A percentile compares a stretch with the other conserved stretches of the same genome.
Evolutionary conservation across 1,140 invertebrate species (phyloP).

Genomic region (Drosophila tsacasi): DNA sequence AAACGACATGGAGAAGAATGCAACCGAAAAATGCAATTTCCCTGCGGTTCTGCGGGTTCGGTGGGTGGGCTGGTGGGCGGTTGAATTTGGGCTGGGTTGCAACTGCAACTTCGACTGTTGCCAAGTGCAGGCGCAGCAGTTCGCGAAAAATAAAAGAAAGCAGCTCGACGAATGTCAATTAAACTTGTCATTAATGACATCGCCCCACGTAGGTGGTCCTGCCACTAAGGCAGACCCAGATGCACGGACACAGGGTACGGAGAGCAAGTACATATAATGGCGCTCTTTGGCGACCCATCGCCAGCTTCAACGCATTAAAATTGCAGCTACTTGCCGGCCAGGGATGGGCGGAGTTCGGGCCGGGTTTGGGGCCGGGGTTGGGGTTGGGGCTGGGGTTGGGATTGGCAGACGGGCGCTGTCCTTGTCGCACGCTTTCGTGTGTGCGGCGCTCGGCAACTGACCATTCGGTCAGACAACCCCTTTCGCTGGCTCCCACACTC

Average conservation of each 20-base stretch:
- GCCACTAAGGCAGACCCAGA: conserved; percentile 15
- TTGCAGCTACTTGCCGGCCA: conserved; percentile 61
- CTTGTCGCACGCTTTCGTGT: conserved; percentile 39
- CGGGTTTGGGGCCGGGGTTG: not conserved
- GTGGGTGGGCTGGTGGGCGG: conserved; percentile 14
- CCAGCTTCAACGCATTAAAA: conserved; percentile 51
- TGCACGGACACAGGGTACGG: not conserved
- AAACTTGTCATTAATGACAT: conserved; percentile 68
- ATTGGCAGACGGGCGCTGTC: conserved; percentile 59
- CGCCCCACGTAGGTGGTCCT: conserved; percentile 18
- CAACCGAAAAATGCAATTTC: conserved; percentile 59
- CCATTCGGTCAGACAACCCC: conserved; percentile 48
- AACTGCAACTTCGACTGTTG: conserved; percentile 54
- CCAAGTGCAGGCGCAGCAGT: conserved; percentile 64
- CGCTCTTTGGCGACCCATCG: conserved; percentile 36
- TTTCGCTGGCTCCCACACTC: conserved; percentile 17
- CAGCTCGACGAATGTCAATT: conserved; percentile 56
- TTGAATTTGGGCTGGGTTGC: conserved; percentile 4
- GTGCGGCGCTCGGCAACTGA: conserved; percentile 50
- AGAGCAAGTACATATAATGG: conserved; percentile 49
- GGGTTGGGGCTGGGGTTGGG: not conserved
- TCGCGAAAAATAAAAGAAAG: conserved; percentile 5
- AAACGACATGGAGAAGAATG: conserved; percentile 66
- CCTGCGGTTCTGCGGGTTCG: conserved; percentile 46
- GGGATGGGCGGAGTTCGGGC: conserved; percentile 4